These are phyloP conservation scores for Acromyrmex heyeri DNA, from an alignment of 1,140 invertebrate species.

Conservation along the genomic window DNA sequence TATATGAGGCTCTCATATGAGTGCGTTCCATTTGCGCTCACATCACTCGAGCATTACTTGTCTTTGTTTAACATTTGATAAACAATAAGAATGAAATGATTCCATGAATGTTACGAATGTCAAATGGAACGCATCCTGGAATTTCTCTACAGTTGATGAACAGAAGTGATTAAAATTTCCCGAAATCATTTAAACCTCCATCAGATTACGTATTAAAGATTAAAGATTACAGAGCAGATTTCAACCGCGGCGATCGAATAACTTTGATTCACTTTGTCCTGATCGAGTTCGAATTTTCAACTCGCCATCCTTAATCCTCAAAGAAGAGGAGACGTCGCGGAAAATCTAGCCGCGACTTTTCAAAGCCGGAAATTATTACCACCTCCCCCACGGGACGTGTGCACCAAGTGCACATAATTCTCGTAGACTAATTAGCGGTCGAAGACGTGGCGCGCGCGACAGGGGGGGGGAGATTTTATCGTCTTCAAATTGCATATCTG, in stretches of 20 bases:
- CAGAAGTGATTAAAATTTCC: not conserved
- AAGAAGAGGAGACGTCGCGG: not conserved
- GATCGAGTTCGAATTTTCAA: not conserved
- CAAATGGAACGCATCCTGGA: too few species aligned
- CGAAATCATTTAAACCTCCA: not conserved
- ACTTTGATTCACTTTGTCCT: not conserved
- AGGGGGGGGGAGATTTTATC: conserved; percentile 68
- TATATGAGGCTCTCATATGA: too few species aligned
- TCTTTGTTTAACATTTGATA: too few species aligned
- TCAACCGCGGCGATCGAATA: not conserved
- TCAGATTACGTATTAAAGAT: not conserved
- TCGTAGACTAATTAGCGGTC: conserved; percentile 71
- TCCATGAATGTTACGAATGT: too few species aligned
- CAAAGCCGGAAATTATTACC: not conserved
- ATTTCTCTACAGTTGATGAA: not conserved
- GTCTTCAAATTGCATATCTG: conserved; percentile 63
- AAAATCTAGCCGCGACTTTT: not conserved
- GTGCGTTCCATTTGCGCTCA: too few species aligned
- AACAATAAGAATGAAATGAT: too few species aligned
- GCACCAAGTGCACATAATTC: conserved; percentile 30
- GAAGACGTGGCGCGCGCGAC: conserved; percentile 54
- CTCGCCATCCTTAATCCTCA: not conserved
- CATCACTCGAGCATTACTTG: too few species aligned
- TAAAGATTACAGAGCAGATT: not conserved
- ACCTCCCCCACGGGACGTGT: not conserved